Evolutionary conservation across 1,140 invertebrate genomes (phyloP).

Genomic region (Drosophila persimilis): DNA sequence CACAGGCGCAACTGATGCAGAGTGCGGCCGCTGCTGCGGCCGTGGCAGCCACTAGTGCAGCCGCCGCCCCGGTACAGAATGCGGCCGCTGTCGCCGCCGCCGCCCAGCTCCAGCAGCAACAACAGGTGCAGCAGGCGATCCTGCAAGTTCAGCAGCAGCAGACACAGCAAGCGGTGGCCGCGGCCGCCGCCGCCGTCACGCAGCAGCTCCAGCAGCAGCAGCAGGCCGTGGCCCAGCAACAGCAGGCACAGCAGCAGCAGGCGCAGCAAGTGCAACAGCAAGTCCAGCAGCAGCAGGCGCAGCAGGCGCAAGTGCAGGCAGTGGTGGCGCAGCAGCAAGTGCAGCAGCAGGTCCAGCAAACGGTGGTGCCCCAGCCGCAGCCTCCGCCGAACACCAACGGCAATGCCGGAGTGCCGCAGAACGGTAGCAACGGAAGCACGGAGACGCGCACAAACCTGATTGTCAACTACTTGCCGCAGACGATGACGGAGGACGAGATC

Average conservation of each 20-base stretch:
- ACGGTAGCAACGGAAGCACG: conserved; percentile 74
- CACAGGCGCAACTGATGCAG: conserved; percentile 84
- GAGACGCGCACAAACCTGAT: conserved; percentile 90
- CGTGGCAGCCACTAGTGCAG: conserved; percentile 85
- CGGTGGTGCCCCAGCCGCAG: conserved; percentile 70
- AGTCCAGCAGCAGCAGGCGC: conserved; percentile 40
- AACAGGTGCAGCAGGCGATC: conserved; percentile 82
- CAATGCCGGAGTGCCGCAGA: conserved; percentile 61
- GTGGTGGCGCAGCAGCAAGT: conserved; percentile 47
- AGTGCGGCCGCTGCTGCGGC: conserved; percentile 86
- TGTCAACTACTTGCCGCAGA: conserved; percentile 96
- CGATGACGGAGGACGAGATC: conserved; percentile 96
- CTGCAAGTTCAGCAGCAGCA: conserved; percentile 82
- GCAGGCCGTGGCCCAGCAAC: conserved; percentile 52
- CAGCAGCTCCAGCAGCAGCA: conserved; percentile 74
- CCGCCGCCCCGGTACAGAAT: conserved; percentile 87
- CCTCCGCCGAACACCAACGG: conserved; percentile 74
- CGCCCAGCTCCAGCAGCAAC: conserved; percentile 86
- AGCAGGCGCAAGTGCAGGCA: conserved; percentile 36
- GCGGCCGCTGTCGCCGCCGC: conserved; percentile 84
- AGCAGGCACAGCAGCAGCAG: conserved; percentile 51
- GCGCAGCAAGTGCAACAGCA: conserved; percentile 41
- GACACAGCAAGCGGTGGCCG: conserved; percentile 88
- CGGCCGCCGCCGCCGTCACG: conserved; percentile 77
- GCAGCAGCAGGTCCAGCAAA: conserved; percentile 77